Base-by-base conservation (phyloP, 1,140 invertebrate species). In the Panagrolaimus sp. region DNA sequence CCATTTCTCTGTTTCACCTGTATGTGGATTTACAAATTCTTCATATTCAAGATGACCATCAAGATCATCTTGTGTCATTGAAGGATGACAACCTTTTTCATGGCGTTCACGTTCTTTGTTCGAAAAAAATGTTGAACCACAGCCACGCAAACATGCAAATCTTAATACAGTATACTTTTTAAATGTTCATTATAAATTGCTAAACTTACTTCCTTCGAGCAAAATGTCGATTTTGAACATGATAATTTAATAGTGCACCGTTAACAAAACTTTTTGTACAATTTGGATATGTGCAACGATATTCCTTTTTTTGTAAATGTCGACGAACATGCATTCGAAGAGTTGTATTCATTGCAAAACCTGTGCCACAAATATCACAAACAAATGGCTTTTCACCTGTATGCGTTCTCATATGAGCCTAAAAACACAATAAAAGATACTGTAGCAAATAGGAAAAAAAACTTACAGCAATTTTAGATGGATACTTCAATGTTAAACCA, bases 281-380 rank as follows among this genome's bases (percentile, higher is more conserved):
- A 25, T 44, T 20, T 11, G 14, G 11, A 44, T 43, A 64, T 4
- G 87, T 85, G 78, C 91, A 93, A 79, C 89, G 91, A 84, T 91
- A 93, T 4, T 91, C 91, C 74, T 91, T 87, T 78, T 92, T 90
- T 5, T 91, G 91, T 82, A 92, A 88, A 79, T 93, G 91, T 53
- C 91, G 92, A 16, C 75, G 43, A 14, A 77, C 87, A 84, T 96
- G 89, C 66, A 88, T 88, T 11, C 88, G 88, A 3, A 89, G 87
- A 76, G 90, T 91, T 1, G 89, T 89, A 61, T 89, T 88, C 78
- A 89, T 90, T 0, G 89, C 89, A 81, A 92, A 93, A 65, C 91
- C 87, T 67, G 92, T 87, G 80, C 95, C 92, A 84, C 95, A 98
- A 67, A 97, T 91, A 11, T 91, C 91, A 87, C 95, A 98, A 67